Percentiles rank a stretch among this genome's conserved stretches.
These are phyloP conservation scores for Chaenogobius annularis DNA, from an alignment of 2,113 vertebrate species.

Conservation along the genomic window DNA sequence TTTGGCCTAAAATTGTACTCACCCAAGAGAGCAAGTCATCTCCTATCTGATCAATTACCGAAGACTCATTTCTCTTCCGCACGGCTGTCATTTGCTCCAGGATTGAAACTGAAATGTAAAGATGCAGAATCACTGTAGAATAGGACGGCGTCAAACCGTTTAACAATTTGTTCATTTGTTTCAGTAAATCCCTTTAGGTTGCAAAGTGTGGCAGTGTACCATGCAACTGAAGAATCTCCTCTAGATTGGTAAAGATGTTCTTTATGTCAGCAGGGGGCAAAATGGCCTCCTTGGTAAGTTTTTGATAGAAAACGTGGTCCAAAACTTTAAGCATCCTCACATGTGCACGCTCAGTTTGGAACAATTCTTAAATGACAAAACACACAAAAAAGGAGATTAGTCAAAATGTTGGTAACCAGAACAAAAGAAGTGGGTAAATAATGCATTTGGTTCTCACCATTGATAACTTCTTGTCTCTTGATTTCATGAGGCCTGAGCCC, in stretches of 20 bases:
- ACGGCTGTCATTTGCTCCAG: constrained; percentile 91
- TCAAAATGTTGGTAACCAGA: neutral
- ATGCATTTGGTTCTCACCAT: constrained; percentile 79
- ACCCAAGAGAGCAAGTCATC: constrained; percentile 96
- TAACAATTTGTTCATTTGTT: neutral
- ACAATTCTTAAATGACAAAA: constrained; percentile 80
- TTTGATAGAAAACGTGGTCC: constrained; percentile 93
- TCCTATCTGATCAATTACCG: constrained; percentile 92
- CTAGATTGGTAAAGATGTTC: constrained; percentile 95
- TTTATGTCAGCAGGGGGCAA: constrained; percentile 85
- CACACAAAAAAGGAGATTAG: neutral
- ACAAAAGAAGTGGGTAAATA: neutral
- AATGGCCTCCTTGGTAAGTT: constrained; percentile 87
- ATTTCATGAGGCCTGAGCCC: constrained; percentile 92
- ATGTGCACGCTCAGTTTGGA: constrained; percentile 93
- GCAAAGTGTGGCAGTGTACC: constrained; percentile 66
- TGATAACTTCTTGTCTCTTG: constrained; percentile 97
- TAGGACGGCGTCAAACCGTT: neutral
- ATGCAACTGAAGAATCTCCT: constrained; percentile 93
- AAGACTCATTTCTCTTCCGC: constrained; percentile 90
- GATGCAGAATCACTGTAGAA: constrained; percentile 2
- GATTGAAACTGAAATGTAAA: constrained; percentile 82
- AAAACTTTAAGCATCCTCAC: constrained; percentile 91
- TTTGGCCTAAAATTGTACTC: constrained; percentile 67
- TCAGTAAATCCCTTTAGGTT: neutral